Conservation (phyloP, 1,140 invertebrate genomes). For the Trachelipus rathkii region DNA sequence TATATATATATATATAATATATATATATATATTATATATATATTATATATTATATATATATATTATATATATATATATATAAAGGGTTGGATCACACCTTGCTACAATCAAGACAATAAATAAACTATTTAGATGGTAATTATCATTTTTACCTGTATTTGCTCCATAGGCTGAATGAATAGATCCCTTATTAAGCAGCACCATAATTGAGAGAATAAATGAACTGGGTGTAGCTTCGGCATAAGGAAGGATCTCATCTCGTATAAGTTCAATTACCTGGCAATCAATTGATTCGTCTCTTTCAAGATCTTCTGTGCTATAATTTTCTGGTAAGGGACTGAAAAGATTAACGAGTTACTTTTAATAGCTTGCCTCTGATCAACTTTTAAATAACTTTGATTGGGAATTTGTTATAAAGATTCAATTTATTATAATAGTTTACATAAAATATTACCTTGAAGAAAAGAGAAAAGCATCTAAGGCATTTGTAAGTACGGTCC, state of each 20-base stretch:
- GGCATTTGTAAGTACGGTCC: constrained; percentile 77
- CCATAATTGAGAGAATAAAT: constrained; percentile 80
- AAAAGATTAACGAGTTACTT: constrained; percentile 28
- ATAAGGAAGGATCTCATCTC: constrained; percentile 79
- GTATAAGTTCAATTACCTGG: constrained; percentile 76
- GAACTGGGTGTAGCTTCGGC: constrained; percentile 73
- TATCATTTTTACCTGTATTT: background rate
- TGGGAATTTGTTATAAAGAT: no score
- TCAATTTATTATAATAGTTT: no score
- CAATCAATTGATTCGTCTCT: constrained; percentile 80
- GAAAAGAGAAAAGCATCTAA: constrained; percentile 90
- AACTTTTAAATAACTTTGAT: no score
- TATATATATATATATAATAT: no score
- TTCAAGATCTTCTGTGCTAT: constrained; percentile 74
- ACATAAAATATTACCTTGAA: constrained; percentile 56
- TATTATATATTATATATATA: no score
- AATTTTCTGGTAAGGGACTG: constrained; percentile 59
- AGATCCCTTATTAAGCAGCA: constrained; percentile 86
- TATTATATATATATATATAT: no score
- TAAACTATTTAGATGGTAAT: no score
- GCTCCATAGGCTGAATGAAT: constrained; percentile 73
- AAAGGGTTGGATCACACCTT: background rate
- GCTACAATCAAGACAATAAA: background rate
- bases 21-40: no score
- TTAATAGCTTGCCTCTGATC: no score